These are phyloP conservation scores for Psittacus erithacus DNA, from an alignment of 2,113 vertebrate species.

Conservation along the genomic window DNA sequence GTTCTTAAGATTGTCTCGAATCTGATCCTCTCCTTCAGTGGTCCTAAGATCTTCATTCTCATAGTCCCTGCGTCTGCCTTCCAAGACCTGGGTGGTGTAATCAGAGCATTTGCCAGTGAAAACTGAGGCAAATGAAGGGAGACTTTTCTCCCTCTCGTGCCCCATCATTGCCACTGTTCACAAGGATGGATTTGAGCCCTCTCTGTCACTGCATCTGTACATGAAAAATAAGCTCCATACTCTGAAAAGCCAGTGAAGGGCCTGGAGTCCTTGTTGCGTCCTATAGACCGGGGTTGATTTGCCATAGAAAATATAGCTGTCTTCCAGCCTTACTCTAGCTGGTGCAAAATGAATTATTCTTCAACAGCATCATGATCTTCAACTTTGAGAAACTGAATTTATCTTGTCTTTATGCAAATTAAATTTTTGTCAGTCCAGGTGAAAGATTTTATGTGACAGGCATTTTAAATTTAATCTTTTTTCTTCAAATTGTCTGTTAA, in stretches of 20 bases:
- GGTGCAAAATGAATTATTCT: not conserved
- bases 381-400: constrained; percentile 14
- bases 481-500: not conserved
- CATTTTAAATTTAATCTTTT: not conserved
- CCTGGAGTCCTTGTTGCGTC: not conserved
- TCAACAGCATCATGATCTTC: not conserved
- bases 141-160: not conserved
- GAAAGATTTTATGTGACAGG: not conserved
- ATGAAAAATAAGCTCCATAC: not conserved
- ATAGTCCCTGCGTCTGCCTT: not conserved
- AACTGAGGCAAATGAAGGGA: not conserved
- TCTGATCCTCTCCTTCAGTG: too few species aligned
- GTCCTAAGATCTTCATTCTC: not conserved
- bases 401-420: not conserved
- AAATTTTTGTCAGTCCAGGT: not conserved
- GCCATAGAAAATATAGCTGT: not conserved
- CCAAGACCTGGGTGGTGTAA: not conserved
- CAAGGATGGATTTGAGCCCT: not conserved
- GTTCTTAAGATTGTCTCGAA: too few species aligned
- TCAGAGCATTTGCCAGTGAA: not conserved
- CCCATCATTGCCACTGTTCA: not conserved
- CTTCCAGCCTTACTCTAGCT: not conserved
- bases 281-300: not conserved
- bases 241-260: not conserved
- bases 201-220: not conserved